Evolutionary conservation across 2,113 vertebrate species (phyloP), one percentile per base, ranked within the genome.

Genomic region (Dicaeum eximium): DNA sequence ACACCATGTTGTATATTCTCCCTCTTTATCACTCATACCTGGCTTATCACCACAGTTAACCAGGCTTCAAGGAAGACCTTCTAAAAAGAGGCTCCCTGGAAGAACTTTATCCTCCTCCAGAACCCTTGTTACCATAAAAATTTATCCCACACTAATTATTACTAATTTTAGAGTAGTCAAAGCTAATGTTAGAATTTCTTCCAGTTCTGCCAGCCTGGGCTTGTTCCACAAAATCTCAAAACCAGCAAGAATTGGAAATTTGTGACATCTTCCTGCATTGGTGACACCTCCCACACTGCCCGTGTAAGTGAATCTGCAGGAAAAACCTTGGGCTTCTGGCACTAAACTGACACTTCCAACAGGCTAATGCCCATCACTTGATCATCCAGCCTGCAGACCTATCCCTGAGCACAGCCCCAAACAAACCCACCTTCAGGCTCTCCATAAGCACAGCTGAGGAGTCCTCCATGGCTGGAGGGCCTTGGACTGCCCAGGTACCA

Each of bases 371-470:
- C 48, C 58, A 28, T 50, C 37, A 23, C 30, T 48, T 17, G 60
- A 48, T 9, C 3, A 5, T 45, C 51, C 17, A 15, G 31, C 31
- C 40, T 51, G 19, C 0, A 56, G 27, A 51, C 21, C 75, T 1
- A 0, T 7, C 58, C 16, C 67, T 6, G 28, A 62, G 70, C 73
- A 54, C 15, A 21, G 50, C 15, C 58, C 23, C 71, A 54, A 44
- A 7, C 67, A 51, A 84, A 86, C 80, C 2, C 93, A 99, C 99
- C 99, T 99, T 99, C 82, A 99, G 98, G 96, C 99, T 99, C 97
- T 99, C 99, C 69, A 99, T 99, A 95, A 99, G 98, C 93, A 99
- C 98, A 27, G 98, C 98, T 73, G 99, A 99, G 15, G 99, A 99
- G 79, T 99, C 99, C 94, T 99, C 99, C 98, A 99, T 98, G 4